Evolutionary conservation across 1,140 invertebrate genomes (phyloP).

Genomic region (Holotrichia oblita): DNA sequence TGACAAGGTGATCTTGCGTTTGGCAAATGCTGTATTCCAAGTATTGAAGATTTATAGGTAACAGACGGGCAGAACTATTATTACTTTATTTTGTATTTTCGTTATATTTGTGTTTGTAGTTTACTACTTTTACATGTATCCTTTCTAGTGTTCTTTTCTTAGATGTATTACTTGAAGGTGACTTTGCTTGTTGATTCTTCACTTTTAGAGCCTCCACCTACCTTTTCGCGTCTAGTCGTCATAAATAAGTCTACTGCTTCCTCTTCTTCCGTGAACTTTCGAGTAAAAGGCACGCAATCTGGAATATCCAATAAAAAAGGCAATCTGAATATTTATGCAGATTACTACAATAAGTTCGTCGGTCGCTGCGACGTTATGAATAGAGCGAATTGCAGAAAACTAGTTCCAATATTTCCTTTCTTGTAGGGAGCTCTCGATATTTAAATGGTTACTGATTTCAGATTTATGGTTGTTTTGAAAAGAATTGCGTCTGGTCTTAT

Average conservation of each 20-base stretch:
- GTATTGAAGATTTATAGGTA: no score
- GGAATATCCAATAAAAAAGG: constrained; percentile 49
- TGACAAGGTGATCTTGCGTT: no score
- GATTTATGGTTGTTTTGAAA: constrained; percentile 50
- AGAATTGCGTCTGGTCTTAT: neutral
- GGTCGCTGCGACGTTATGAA: constrained; percentile 45
- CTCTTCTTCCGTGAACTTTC: neutral
- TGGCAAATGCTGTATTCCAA: no score
- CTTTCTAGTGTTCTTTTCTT: no score
- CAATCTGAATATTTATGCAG: constrained; percentile 56
- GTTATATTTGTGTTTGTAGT: no score
- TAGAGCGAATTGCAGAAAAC: constrained; percentile 45
- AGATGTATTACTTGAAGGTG: neutral
- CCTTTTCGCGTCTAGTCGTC: constrained; percentile 7
- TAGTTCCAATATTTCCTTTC: constrained; percentile 43
- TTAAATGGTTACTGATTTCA: constrained; percentile 46
- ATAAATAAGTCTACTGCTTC: constrained; percentile 6
- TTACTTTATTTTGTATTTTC: no score
- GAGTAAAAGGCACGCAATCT: constrained; percentile 13
- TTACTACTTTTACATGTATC: no score
- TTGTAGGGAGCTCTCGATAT: constrained; percentile 34
- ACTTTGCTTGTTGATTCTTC: neutral
- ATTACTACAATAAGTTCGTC: constrained; percentile 53
- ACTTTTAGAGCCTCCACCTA: neutral
- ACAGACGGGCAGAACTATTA: no score